Base-by-base conservation (phyloP, 2,113 vertebrate genomes). In the Aix galericulata region DNA sequence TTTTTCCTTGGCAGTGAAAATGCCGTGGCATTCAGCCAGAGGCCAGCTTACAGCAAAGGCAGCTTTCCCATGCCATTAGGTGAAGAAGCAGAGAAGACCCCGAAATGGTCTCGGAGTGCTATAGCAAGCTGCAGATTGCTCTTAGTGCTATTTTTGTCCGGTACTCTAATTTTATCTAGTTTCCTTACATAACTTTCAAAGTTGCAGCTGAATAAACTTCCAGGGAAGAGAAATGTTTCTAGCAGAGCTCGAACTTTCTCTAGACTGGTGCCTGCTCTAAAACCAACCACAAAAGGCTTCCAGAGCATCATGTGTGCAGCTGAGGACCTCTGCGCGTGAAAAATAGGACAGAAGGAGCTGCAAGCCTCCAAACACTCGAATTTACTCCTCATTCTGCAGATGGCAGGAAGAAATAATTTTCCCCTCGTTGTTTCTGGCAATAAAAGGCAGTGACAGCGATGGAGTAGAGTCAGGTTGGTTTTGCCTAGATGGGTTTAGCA, bases 121-220 rank as follows among this genome's bases (percentile, higher is more conserved):
- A 9, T 6, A 63, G 15, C 25, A 66, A 72, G 18, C 40, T 9
- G 36, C 40, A 81, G 21, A 40, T 73, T 82, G 83, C 55, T 94
- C 89, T 64, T 53, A 58, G 40, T 36, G 56, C 62, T 95, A 88
- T 95, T 95, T 96, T 95, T 82, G 72, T 67, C 62, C 40, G 26
- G n/a, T 75, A 34, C 52, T 89, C 94, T 95, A 91, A 82, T 96
- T 96, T 95, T 89, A 63, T 91, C 44, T 82, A 36, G 62, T 77
- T 95, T 68, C 11, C 55, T 94, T 94, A 92, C n/a, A 58, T 91
- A 91, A 93, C 83, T 77, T 82, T 40, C 77, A 71, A 77, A 82
- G 25, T 77, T 91, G 46, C 93, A 95, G 95, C 94, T 96, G 96
- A 84, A 85, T 82, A 93, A 92, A 85, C 80, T 95, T 92, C 80